phyloP scores from a whole-genome alignment of 2,113 vertebrate genomes.

The Aspiorhynchus laticeps region DNA sequence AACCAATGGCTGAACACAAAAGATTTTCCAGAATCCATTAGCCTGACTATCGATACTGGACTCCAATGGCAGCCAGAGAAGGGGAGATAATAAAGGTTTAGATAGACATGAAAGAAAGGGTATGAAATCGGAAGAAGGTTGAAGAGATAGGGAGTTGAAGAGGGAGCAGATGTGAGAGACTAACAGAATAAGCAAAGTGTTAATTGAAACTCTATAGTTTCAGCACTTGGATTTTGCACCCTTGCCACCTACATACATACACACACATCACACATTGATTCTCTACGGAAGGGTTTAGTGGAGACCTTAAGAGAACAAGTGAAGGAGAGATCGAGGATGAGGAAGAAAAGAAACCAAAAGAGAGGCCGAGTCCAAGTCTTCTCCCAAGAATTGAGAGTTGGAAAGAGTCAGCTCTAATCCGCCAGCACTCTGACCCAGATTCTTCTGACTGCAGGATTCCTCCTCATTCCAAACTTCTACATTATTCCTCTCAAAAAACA shows the following conservation, averaged over 20 bases:
- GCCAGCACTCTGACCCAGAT: slow-evolving; percentile 46
- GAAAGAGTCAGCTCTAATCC: slow-evolving; percentile 14
- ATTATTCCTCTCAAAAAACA: neutral
- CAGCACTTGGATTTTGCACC: slow-evolving; percentile 1
- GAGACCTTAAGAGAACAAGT: neutral
- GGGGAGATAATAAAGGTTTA: neutral
- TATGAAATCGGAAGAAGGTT: neutral
- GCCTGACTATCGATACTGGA: neutral
- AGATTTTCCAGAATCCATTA: slow-evolving; percentile 3
- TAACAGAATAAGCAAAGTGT: slow-evolving; percentile 9
- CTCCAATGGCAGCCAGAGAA: neutral
- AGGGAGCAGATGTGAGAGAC: slow-evolving; percentile 10
- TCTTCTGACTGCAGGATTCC: slow-evolving; percentile 15
- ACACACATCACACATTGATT: neutral
- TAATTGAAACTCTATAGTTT: slow-evolving; percentile 30
- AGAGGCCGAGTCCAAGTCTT: neutral
- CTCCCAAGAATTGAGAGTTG: slow-evolving; percentile 7
- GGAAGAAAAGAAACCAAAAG: slow-evolving; percentile 4
- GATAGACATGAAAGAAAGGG: slow-evolving; percentile 2
- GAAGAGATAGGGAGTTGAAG: neutral
- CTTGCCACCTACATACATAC: neutral
- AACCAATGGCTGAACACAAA: neutral
- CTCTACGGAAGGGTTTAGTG: neutral
- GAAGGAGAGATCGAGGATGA: neutral
- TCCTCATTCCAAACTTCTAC: slow-evolving; percentile 8